These are phyloP conservation scores for Misgurnus anguillicaudatus DNA, from an alignment of 2,113 vertebrate genomes.

Conservation along the genomic window DNA sequence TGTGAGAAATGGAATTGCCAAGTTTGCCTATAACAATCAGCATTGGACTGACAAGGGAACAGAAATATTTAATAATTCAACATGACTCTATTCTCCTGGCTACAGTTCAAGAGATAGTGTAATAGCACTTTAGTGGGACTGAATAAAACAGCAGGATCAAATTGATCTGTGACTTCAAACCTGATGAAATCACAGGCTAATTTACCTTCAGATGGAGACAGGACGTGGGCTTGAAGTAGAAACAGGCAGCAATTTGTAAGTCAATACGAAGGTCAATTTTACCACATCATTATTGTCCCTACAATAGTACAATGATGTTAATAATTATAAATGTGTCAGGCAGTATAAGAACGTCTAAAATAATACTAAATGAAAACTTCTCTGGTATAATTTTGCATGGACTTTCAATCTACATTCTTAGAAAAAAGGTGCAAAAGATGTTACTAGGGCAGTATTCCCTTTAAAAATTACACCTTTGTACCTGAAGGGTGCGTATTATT, in stretches of 20 bases:
- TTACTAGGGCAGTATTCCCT: too few species aligned
- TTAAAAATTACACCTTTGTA: too few species aligned
- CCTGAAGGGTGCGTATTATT: too few species aligned
- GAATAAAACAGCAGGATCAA: neutral
- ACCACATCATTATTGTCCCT: neutral
- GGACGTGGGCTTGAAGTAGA: neutral
- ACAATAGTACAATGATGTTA: neutral
- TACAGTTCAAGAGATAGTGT: neutral
- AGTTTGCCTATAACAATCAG: neutral
- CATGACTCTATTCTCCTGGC: neutral
- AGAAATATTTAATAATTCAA: slow-evolving; percentile 17
- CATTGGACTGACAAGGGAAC: neutral
- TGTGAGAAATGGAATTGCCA: neutral
- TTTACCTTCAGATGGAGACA: slow-evolving; percentile 7
- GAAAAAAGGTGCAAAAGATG: too few species aligned
- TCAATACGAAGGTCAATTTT: neutral
- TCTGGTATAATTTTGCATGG: neutral
- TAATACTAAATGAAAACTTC: neutral
- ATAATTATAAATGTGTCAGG: neutral
- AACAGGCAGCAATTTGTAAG: slow-evolving; percentile 1
- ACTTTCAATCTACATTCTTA: neutral
- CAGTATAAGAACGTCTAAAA: neutral
- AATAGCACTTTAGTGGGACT: slow-evolving; percentile 1
- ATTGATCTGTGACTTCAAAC: neutral
- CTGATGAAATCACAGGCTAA: neutral